These are phyloP conservation scores for Lasioglossum calceatum DNA, from an alignment of 2,888 invertebrate species.

Conservation along the genomic window DNA sequence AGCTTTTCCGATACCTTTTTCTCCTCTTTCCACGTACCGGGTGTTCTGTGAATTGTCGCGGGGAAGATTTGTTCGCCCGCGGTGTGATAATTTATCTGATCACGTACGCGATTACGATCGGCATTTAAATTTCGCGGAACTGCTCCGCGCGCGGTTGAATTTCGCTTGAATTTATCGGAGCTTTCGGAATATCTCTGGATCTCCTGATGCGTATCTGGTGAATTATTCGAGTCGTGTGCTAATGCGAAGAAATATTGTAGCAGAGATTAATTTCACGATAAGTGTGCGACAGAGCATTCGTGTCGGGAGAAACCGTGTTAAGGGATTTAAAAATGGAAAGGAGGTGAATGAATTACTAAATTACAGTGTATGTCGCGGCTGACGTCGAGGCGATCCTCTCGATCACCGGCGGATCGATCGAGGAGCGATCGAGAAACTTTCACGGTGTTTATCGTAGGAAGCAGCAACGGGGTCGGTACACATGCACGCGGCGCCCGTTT, in stretches of 20 bases:
- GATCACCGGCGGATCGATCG: not conserved
- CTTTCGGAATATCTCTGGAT: not conserved
- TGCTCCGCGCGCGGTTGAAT: not conserved
- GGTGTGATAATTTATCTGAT: not conserved
- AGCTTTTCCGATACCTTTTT: not conserved
- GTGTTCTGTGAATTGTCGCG: not conserved
- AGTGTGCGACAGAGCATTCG: not conserved
- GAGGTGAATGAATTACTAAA: not conserved
- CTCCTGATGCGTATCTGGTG: not conserved
- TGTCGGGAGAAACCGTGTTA: not conserved
- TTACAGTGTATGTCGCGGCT: not conserved
- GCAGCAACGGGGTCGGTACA: slow-evolving; percentile 42
- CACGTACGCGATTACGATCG: not conserved
- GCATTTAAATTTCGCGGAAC: not conserved
- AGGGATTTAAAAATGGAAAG: not conserved
- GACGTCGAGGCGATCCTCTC: not conserved
- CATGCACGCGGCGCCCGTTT: slow-evolving; percentile 38
- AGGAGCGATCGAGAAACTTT: slow-evolving; percentile 29
- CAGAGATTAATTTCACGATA: not conserved
- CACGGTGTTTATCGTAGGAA: slow-evolving; percentile 49
- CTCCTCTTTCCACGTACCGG: not conserved
- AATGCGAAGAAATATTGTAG: not conserved
- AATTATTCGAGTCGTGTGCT: not conserved
- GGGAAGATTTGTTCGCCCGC: not conserved
- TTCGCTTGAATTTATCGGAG: not conserved